Conservation (phyloP, 2,113 vertebrate genomes). For the Myotis brandtii region DNA sequence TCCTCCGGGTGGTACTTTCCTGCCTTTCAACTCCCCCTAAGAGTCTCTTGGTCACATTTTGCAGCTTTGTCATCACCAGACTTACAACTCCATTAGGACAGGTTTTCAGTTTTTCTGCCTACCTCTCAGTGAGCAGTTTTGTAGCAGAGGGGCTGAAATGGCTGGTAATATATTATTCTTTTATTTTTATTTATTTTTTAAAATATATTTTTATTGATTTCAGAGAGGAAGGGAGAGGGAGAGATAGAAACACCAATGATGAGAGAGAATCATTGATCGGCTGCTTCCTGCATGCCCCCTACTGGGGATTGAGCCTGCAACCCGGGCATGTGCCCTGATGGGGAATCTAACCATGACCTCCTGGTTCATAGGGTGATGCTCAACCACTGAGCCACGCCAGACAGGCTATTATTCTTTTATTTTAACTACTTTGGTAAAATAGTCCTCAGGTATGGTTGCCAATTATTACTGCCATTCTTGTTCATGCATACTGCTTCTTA, state of each 20-base stretch:
- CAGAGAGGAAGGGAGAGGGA: too few species aligned
- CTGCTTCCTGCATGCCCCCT: too few species aligned
- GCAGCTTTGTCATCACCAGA: neutral
- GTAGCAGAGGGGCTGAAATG: neutral
- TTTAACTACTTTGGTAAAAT: slow-evolving; percentile 14
- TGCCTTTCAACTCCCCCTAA: neutral
- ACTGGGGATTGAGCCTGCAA: too few species aligned
- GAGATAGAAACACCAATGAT: too few species aligned
- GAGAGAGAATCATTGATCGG: too few species aligned
- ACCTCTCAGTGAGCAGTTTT: neutral
- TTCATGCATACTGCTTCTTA: neutral
- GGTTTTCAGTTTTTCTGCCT: neutral
- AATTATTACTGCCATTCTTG: neutral
- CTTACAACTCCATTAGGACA: neutral
- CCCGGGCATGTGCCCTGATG: too few species aligned
- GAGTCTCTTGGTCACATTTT: neutral
- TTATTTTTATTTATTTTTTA: neutral
- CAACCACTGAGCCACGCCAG: too few species aligned
- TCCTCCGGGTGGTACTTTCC: neutral
- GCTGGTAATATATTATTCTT: neutral
- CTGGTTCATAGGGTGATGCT: too few species aligned
- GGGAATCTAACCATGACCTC: too few species aligned
- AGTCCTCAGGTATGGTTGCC: neutral
- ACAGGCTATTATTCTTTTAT: neutral
- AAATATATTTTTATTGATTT: too few species aligned